Conservation (phyloP, 2,888 invertebrate species). For the Taenaris catops region DNA sequence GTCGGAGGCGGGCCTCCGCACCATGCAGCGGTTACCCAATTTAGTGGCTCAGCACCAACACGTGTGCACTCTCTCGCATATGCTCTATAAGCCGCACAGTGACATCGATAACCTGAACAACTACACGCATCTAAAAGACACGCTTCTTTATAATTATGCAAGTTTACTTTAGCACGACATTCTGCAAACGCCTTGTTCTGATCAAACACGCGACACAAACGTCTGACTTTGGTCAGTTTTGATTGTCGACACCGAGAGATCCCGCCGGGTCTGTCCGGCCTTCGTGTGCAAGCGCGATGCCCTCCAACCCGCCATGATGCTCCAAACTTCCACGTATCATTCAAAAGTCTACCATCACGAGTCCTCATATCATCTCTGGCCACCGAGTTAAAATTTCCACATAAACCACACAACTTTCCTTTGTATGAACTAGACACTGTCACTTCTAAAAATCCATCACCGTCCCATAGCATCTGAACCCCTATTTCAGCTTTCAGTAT, state of each 20-base stretch:
- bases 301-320: constrained; percentile 95
- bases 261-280: constrained; percentile 66
- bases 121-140: constrained; percentile 94
- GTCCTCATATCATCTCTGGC: constrained; percentile 91
- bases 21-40: constrained; percentile 86
- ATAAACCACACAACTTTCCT: constrained; percentile 91
- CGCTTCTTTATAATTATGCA: constrained; percentile 90
- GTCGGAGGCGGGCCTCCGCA: constrained; percentile 76
- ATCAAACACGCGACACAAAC: constrained; percentile 74
- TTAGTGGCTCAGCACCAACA: constrained; percentile 84
- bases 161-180: constrained; percentile 89
- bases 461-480: constrained; percentile 94
- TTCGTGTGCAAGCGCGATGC: constrained; percentile 83
- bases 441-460: constrained; percentile 94
- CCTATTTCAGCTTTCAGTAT: constrained; percentile 86
- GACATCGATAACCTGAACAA: constrained; percentile 89
- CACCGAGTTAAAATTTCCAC: constrained; percentile 95
- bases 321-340: constrained; percentile 87
- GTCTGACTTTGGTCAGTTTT: constrained; percentile 56
- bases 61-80: constrained; percentile 93
- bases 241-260: constrained; percentile 73
- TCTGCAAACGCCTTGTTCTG: constrained; percentile 82
- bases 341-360: constrained; percentile 83
- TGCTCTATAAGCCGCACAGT: constrained; percentile 94
- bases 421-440: constrained; percentile 86